A percentile compares a stretch with the other conserved stretches of the same genome.
phyloP scores from a whole-genome alignment of 2,797 vertebrate species.

The Arrhamphus sclerolepis region DNA sequence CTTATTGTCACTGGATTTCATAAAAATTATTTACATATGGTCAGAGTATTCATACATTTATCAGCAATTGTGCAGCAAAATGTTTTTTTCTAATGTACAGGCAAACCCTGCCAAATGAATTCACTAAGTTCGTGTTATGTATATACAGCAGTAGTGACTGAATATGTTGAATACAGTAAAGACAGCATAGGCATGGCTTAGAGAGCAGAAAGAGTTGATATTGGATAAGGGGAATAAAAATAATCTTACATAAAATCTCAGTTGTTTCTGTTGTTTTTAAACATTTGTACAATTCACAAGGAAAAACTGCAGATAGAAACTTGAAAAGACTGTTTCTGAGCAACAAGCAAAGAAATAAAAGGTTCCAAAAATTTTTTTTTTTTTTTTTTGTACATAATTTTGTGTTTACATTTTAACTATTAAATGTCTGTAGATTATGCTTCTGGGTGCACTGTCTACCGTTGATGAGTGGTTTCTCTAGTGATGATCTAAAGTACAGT shows the following conservation, averaged over 20 bases:
- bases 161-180: conserved; percentile 61
- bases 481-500: conserved; percentile 46
- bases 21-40: conserved; percentile 67
- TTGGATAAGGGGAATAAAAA: conserved; percentile 59
- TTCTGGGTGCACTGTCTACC: conserved; percentile 37
- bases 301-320: conserved; percentile 42
- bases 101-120: conserved; percentile 59
- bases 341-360: conserved; percentile 30
- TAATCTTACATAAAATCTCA: conserved; percentile 51
- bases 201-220: conserved; percentile 45
- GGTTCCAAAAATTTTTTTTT: conserved; percentile 22
- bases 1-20: conserved; percentile 57
- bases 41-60: conserved; percentile 57
- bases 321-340: too few relatives aligned
- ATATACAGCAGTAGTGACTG: conserved; percentile 82
- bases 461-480: conserved; percentile 56
- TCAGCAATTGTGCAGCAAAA: conserved; percentile 55
- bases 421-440: conserved; percentile 50
- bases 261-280: too few relatives aligned
- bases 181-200: conserved; percentile 45
- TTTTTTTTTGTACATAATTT: conserved; percentile 40
- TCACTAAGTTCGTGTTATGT: conserved; percentile 68
- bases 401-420: conserved; percentile 39
- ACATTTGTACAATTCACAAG: conserved; percentile 81
- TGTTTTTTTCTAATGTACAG: conserved; percentile 49